Evolutionary conservation across 1,140 invertebrate genomes (phyloP).

Genomic region (Patella vulgata): DNA sequence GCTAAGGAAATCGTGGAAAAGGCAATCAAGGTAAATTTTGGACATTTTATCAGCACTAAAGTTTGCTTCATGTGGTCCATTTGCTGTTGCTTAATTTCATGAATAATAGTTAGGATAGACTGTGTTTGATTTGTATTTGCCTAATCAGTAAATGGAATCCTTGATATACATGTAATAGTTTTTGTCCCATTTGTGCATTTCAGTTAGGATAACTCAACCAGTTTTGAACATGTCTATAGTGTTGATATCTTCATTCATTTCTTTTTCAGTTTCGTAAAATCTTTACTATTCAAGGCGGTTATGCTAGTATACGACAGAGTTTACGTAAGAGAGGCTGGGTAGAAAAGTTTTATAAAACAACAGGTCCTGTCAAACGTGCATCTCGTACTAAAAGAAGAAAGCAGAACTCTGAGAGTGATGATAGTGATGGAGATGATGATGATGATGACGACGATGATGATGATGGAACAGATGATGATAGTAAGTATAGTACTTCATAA

Average conservation of each 20-base stretch:
- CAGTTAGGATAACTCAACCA: too few relatives aligned
- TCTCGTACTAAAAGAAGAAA: constrained; percentile 39
- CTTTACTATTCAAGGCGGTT: constrained; percentile 69
- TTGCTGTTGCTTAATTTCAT: background rate
- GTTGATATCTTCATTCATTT: too few relatives aligned
- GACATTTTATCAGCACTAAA: background rate
- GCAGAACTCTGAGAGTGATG: constrained; percentile 59
- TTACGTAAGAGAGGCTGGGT: constrained; percentile 69
- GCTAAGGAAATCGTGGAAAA: constrained; percentile 64
- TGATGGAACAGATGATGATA: constrained; percentile 52
- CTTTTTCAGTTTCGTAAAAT: constrained; percentile 67
- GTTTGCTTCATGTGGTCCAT: background rate
- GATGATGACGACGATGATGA: constrained; percentile 61
- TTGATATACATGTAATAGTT: too few relatives aligned
- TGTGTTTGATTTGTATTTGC: background rate
- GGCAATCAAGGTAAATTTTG: constrained; percentile 63
- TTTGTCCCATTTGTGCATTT: too few relatives aligned
- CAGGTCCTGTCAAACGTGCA: constrained; percentile 50
- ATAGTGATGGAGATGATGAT: constrained; percentile 62
- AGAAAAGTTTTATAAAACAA: constrained; percentile 67
- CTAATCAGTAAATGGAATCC: background rate
- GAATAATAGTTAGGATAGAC: background rate
- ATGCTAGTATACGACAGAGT: constrained; percentile 67
- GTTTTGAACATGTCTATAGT: too few relatives aligned
- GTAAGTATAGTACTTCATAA: constrained; percentile 22